Evolutionary conservation across 2,888 invertebrate species (phyloP), one percentile per base, ranked within the genome.

Genomic region (Vanessa cardui): DNA sequence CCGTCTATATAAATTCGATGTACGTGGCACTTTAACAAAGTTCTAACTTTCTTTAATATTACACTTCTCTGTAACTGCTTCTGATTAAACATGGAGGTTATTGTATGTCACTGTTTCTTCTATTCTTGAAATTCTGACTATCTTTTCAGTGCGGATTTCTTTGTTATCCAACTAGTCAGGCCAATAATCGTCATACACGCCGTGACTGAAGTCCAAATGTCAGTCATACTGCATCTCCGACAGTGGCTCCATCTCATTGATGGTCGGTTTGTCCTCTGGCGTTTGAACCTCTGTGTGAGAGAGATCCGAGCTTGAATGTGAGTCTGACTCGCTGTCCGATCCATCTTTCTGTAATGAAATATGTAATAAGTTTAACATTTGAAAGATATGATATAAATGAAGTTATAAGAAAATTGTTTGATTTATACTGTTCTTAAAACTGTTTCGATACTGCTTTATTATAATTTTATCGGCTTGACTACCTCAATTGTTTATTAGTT

Each of bases 291-390:
- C 74, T 0, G 61, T 58, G 16, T 71, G 74, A 0, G 74, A 75
- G 1, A 64, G 68, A 18, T 80, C 80, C 0, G 80, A 76, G n/a
- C 77, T 78, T 0, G 77, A 72, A 26, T 72, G 75, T 12, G 81
- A 79, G 1, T 78, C 81, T 0, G 76, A 71, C 1, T 82, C 81
- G 21, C 77, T 78, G 60, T 76, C 80, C 0, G 80, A 75, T 0
- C 78, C 80, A 50, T 83, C 81, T 70, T 83, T 83, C 83, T 83
- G 80, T 58, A 74, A 76, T 5, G n/a, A 21, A 47, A 62, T 50
- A 31, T 45, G 6, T 45, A 45, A 47, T 39, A 39, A 50, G 20
- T 20, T 31, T 21, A 21, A 39, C 3, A 39, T 12, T 39, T 2
- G 12, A 39, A 39, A 39, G 12, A 39, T 12, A 3, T 4, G 39